Evolutionary conservation across 2,797 vertebrate genomes (phyloP).

Genomic region (Graptemys geographica): DNA sequence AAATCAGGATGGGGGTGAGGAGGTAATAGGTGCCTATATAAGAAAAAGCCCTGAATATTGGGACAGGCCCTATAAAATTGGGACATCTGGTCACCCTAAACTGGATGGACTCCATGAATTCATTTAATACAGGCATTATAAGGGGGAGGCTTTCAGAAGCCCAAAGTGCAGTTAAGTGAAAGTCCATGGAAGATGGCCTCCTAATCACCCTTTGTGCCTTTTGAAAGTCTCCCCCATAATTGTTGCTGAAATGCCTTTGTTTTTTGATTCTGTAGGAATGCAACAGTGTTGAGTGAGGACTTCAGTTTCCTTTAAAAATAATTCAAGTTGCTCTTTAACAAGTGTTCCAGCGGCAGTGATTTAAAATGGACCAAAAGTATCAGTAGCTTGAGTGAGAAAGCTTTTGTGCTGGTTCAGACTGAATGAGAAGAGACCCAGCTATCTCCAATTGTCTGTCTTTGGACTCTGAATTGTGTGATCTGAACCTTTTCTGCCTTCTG

Average conservation of each 20-base stretch:
- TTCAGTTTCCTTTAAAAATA: neutral
- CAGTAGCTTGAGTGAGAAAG: neutral
- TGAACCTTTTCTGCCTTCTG: neutral
- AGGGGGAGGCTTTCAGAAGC: neutral
- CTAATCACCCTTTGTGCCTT: neutral
- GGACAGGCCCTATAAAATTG: neutral
- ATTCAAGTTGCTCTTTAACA: neutral
- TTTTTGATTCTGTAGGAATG: neutral
- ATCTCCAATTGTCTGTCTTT: neutral
- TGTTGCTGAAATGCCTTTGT: conserved; percentile 11
- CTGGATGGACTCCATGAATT: neutral
- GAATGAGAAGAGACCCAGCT: neutral
- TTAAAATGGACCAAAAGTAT: neutral
- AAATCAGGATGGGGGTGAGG: neutral
- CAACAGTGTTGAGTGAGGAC: neutral
- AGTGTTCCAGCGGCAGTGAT: neutral
- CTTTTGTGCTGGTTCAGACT: neutral
- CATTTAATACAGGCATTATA: neutral
- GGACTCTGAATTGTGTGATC: neutral
- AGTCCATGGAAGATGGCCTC: neutral
- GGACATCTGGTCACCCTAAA: neutral
- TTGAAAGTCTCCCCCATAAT: neutral
- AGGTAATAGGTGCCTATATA: neutral
- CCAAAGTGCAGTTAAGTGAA: conserved; percentile 6
- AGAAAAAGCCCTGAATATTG: neutral